Evolutionary conservation across 2,113 vertebrate genomes (phyloP).

Genomic region (Gallinago paraguaiae): DNA sequence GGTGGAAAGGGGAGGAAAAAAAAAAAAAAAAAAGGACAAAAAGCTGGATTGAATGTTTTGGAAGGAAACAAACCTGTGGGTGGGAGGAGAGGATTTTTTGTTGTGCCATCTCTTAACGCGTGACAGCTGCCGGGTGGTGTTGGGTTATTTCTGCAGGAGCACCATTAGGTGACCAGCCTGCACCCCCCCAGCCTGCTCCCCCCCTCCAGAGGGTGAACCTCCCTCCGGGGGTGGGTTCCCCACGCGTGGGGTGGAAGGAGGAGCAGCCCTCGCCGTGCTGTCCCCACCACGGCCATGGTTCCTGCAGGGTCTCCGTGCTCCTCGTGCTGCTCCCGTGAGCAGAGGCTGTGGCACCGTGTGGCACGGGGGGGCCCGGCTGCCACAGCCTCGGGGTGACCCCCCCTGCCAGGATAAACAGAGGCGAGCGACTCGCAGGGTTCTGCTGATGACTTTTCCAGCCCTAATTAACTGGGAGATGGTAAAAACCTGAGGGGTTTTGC

Average conservation of each 20-base stretch:
- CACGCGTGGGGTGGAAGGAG: background rate
- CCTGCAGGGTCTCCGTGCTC: background rate
- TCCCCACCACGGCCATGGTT: accelerated
- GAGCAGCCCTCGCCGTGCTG: background rate
- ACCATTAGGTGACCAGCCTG: background rate
- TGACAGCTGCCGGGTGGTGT: background rate
- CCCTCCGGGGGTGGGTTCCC: accelerated
- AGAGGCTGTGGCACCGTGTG: accelerated
- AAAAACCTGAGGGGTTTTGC: background rate
- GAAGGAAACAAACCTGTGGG: background rate
- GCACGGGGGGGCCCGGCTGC: background rate
- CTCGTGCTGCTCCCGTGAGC: background rate
- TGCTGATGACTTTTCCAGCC: background rate
- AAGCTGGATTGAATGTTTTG: background rate
- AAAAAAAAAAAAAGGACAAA: no score
- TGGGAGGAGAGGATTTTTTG: background rate
- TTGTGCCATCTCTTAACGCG: background rate
- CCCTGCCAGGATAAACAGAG: background rate
- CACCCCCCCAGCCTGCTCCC: background rate
- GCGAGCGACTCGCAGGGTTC: background rate
- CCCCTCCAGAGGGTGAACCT: accelerated
- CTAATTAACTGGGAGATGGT: background rate
- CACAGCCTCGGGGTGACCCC: background rate
- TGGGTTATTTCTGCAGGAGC: background rate
- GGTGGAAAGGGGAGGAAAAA: no score